Evolutionary conservation across 2,888 invertebrate genomes (phyloP).

Genomic region (Diaperis boleti): DNA sequence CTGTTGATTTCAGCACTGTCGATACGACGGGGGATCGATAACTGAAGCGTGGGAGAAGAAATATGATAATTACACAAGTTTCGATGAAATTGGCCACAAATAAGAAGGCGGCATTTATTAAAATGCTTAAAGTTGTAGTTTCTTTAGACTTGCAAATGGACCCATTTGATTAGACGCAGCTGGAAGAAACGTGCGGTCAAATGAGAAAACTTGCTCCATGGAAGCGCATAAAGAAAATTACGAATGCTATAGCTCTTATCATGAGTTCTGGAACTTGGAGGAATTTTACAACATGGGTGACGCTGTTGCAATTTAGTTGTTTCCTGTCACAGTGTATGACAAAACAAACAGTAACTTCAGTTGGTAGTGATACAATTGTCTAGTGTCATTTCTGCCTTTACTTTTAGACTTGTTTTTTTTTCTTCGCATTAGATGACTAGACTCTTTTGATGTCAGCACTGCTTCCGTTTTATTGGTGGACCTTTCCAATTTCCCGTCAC

Average conservation of each 20-base stretch:
- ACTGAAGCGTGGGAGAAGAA: constrained; percentile 9
- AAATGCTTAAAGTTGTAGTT: constrained; percentile 44
- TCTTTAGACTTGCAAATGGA: constrained; percentile 46
- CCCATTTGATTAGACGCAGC: constrained; percentile 32
- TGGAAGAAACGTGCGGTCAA: constrained; percentile 7
- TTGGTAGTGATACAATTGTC: too few species aligned
- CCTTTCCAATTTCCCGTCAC: too few species aligned
- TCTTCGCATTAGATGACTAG: too few species aligned
- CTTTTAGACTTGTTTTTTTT: too few species aligned
- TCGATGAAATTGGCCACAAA: constrained; percentile 25
- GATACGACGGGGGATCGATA: constrained; percentile 13
- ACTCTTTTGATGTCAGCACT: too few species aligned
- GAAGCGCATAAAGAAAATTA: background rate
- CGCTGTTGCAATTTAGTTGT: too few species aligned
- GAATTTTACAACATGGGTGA: too few species aligned
- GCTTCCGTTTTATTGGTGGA: too few species aligned
- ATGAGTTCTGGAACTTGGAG: background rate
- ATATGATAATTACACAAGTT: constrained; percentile 19
- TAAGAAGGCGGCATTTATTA: constrained; percentile 45
- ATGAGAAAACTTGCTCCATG: constrained; percentile 13
- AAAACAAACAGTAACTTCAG: too few species aligned
- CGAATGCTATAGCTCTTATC: background rate
- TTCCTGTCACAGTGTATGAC: too few species aligned
- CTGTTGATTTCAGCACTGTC: constrained; percentile 23
- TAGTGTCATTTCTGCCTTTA: too few species aligned